Conservation (phyloP, 2,888 invertebrate species). For the Tenodera sinensis region DNA sequence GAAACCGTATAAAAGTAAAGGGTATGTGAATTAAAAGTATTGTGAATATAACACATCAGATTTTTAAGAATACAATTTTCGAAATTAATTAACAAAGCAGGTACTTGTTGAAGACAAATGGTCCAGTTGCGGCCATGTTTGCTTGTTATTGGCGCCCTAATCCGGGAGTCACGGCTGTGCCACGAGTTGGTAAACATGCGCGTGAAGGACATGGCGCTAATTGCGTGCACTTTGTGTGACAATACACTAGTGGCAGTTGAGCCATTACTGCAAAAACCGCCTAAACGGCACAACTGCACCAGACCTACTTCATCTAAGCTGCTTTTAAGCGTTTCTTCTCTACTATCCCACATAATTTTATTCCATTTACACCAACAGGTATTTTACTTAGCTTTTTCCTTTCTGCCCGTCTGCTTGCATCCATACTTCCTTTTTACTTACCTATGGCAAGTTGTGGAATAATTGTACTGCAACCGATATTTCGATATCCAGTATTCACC, state of each 20-base stretch:
- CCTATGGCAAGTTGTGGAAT: too few species aligned
- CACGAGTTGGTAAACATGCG: neutral
- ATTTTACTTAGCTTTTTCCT: too few species aligned
- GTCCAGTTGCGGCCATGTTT: neutral
- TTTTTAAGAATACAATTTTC: neutral
- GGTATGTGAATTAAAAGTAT: too few species aligned
- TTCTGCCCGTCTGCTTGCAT: too few species aligned
- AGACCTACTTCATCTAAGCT: neutral
- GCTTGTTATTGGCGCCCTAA: neutral
- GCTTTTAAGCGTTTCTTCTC: too few species aligned
- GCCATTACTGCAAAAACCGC: neutral
- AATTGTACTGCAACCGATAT: too few species aligned
- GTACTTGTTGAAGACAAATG: too few species aligned
- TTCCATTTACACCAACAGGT: neutral
- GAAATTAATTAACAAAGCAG: neutral
- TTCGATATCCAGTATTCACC: too few species aligned
- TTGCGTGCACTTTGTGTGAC: constrained; percentile 8
- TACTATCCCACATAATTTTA: neutral
- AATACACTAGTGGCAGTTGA: neutral
- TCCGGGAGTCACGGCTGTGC: neutral
- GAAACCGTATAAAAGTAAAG: too few species aligned
- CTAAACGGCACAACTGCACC: neutral
- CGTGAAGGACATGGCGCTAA: neutral
- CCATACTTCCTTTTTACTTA: too few species aligned
- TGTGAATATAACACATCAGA: too few species aligned